phyloP scores from a whole-genome alignment of 2,888 invertebrate species.

The Reticulitermes lucifugus region DNA sequence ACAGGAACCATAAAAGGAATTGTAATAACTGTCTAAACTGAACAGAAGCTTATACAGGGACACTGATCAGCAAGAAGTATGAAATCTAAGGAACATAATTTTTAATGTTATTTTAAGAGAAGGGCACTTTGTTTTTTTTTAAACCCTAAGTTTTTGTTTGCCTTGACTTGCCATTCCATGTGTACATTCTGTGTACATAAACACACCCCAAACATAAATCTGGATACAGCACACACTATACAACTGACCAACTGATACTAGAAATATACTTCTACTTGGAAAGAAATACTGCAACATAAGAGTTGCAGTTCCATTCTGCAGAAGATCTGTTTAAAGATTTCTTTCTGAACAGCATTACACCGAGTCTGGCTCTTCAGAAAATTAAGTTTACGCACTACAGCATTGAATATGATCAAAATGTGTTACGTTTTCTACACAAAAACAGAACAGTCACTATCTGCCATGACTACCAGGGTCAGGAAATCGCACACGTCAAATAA shows the following conservation, averaged over 20 bases:
- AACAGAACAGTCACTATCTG: background rate
- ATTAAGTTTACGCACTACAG: background rate
- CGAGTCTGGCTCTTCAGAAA: background rate
- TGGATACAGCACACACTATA: slow-evolving; percentile 3
- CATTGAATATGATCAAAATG: background rate
- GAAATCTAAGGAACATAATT: background rate
- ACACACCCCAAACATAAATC: background rate
- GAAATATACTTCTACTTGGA: background rate
- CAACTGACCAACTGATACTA: slow-evolving; percentile 7
- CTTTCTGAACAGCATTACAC: background rate
- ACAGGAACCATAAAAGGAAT: slow-evolving; percentile 24
- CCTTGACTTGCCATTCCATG: background rate
- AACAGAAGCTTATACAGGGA: background rate
- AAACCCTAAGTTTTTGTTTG: background rate
- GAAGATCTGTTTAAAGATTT: background rate
- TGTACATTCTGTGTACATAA: background rate
- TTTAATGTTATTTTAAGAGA: background rate
- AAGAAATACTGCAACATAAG: background rate
- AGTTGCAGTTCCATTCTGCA: too few relatives aligned
- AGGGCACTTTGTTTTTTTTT: background rate
- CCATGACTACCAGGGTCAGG: background rate
- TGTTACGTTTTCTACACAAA: slow-evolving; percentile 10
- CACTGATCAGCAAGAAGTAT: slow-evolving; percentile 10
- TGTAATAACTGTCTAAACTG: background rate
- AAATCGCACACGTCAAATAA: background rate